Conservation (phyloP, 2,888 invertebrate genomes). For the Creontiades dilutus region DNA sequence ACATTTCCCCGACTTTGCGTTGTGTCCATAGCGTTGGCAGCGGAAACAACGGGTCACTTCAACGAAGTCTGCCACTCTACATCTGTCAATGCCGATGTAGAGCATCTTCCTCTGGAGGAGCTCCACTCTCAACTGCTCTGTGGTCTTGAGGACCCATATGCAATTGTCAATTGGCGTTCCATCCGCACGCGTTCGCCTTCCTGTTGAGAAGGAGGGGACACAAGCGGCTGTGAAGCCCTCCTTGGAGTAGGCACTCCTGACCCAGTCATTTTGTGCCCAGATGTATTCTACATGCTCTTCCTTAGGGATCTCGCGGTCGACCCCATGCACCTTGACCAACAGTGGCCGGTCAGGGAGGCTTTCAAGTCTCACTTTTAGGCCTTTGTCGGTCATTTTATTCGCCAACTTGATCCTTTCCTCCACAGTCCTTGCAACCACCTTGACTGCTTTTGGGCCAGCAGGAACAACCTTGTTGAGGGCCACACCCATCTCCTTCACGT, state of each 20-base stretch:
- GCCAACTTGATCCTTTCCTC: not conserved
- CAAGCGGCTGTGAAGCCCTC: not conserved
- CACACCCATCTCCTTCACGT: not conserved
- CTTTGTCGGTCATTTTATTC: not conserved
- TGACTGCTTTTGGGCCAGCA: not conserved
- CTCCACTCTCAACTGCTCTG: not conserved
- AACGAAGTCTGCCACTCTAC: no score
- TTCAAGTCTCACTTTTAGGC: not conserved
- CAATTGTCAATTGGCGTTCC: not conserved
- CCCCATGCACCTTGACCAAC: no score
- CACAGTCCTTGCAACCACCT: not conserved
- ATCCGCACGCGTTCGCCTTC: not conserved
- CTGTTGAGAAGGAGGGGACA: slow-evolving; percentile 2
- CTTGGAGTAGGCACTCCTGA: not conserved
- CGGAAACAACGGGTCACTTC: no score
- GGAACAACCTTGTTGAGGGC: not conserved
- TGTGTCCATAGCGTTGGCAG: no score
- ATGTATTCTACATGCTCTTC: no score
- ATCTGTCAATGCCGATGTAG: not conserved
- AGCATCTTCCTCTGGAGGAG: not conserved
- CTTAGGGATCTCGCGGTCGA: no score
- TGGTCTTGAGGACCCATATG: not conserved
- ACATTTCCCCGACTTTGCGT: not conserved
- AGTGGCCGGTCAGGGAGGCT: not conserved
- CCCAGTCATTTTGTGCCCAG: not conserved